Evolutionary conservation across 2,113 vertebrate genomes (phyloP).

Genomic region (Calonectris borealis): DNA sequence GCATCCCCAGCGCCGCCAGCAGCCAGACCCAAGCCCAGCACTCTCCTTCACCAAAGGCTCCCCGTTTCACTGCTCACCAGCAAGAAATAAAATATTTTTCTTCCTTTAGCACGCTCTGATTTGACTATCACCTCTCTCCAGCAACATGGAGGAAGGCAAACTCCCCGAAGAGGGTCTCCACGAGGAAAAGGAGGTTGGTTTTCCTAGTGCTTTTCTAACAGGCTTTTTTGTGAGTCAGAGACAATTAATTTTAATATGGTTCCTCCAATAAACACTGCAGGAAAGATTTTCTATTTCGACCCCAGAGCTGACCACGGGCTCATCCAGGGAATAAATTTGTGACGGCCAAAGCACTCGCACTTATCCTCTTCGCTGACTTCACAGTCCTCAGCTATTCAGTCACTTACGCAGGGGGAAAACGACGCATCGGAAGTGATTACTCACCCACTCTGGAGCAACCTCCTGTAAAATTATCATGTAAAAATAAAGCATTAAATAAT

Average conservation of each 20-base stretch:
- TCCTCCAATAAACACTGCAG: background rate
- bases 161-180: background rate
- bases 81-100: background rate
- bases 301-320: rapidly evolving
- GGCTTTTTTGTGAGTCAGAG: background rate
- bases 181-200: background rate
- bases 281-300: background rate
- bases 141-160: background rate
- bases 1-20: background rate
- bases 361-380: background rate
- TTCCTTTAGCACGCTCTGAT: background rate
- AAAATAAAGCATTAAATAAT: background rate
- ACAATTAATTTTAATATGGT: background rate
- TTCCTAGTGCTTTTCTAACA: background rate
- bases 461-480: background rate
- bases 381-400: background rate
- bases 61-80: background rate
- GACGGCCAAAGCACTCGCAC: background rate
- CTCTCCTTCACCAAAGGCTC: background rate
- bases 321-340: background rate
- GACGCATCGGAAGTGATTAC: rapidly evolving
- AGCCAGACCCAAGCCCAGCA: background rate
- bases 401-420: rapidly evolving
- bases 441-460: background rate
- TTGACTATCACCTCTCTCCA: background rate